These are phyloP conservation scores for Grapholita molesta DNA, from an alignment of 1,140 invertebrate species.

Conservation along the genomic window DNA sequence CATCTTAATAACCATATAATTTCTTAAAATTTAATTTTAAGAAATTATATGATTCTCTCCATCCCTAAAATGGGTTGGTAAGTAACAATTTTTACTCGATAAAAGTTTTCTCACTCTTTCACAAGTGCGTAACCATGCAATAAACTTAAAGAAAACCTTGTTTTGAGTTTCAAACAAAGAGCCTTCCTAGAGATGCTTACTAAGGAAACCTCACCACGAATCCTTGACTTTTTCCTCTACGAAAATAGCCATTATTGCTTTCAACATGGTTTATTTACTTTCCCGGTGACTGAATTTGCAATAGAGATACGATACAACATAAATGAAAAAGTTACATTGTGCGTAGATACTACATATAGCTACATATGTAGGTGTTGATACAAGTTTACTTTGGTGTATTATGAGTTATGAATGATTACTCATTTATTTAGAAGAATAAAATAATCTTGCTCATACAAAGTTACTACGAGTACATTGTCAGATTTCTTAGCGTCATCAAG, in stretches of 20 bases:
- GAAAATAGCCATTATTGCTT: slow-evolving; percentile 14
- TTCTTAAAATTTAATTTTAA: too few relatives aligned
- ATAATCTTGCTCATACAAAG: neutral
- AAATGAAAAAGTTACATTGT: neutral
- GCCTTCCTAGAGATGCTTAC: neutral
- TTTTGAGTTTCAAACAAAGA: neutral
- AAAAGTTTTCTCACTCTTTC: neutral
- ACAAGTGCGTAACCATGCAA: neutral
- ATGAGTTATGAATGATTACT: too few relatives aligned
- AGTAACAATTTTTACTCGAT: too few relatives aligned
- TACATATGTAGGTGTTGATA: too few relatives aligned
- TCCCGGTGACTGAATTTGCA: neutral
- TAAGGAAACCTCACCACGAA: neutral
- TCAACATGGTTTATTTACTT: neutral
- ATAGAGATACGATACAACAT: neutral
- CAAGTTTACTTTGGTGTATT: too few relatives aligned
- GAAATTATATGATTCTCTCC: too few relatives aligned
- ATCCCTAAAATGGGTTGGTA: too few relatives aligned
- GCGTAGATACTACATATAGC: neutral
- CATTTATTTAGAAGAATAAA: too few relatives aligned
- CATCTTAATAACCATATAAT: too few relatives aligned
- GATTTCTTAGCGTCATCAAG: slow-evolving; percentile 19
- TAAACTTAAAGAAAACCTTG: neutral
- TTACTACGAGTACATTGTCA: neutral
- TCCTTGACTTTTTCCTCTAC: neutral